Conservation (phyloP, 2,888 invertebrate species). For the Bugula neritina region DNA sequence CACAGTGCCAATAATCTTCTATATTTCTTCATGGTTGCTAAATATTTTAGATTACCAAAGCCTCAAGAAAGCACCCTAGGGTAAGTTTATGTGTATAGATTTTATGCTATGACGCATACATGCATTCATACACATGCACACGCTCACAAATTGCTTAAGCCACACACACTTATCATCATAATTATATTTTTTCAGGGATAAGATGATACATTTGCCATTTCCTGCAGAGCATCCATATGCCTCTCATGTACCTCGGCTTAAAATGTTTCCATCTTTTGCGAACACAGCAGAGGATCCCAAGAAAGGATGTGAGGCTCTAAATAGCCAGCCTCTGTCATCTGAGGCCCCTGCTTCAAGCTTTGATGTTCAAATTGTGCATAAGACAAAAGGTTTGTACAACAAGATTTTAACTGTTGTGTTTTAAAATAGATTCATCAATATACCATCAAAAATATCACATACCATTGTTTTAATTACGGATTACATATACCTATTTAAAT, state of each 20-base stretch:
- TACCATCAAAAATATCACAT: too few relatives aligned
- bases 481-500: too few relatives aligned
- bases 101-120: too few relatives aligned
- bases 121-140: too few relatives aligned
- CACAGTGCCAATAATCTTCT: too few relatives aligned
- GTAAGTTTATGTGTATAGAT: constrained; percentile 36
- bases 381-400: constrained; percentile 42
- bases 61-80: constrained; percentile 39
- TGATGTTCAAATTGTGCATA: constrained; percentile 40
- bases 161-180: too few relatives aligned
- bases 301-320: constrained; percentile 40
- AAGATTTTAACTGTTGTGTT: not conserved
- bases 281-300: constrained; percentile 45
- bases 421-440: not conserved
- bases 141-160: too few relatives aligned
- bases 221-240: constrained; percentile 50
- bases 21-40: too few relatives aligned
- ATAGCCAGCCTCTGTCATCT: constrained; percentile 39
- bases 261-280: constrained; percentile 45
- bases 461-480: too few relatives aligned
- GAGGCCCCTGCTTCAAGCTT: constrained; percentile 46
- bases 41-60: constrained; percentile 37
- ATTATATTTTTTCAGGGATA: too few relatives aligned
- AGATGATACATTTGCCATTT: constrained; percentile 43
- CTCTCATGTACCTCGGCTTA: constrained; percentile 44